These are phyloP conservation scores for Gerosis bhagava DNA, from an alignment of 2,888 invertebrate genomes.

Conservation along the genomic window DNA sequence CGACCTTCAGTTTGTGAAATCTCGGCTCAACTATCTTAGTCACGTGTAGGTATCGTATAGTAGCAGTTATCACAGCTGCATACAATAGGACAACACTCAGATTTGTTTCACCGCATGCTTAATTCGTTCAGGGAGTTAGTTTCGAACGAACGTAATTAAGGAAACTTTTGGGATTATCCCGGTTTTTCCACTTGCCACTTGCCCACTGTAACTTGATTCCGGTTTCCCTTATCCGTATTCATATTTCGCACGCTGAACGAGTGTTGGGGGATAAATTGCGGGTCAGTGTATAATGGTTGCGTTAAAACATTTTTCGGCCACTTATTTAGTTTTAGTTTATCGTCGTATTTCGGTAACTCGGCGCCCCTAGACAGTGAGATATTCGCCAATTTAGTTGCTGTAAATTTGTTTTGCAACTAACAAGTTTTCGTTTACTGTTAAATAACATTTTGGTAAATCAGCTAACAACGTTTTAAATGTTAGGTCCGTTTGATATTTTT, in stretches of 20 bases:
- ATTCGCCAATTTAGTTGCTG: constrained; percentile 75
- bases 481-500: no score
- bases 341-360: constrained; percentile 60
- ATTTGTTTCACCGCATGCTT: constrained; percentile 55
- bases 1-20: no score
- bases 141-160: constrained; percentile 73
- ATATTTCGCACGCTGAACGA: constrained; percentile 21
- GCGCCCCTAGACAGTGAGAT: constrained; percentile 71
- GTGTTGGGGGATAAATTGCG: constrained; percentile 32
- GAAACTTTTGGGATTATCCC: constrained; percentile 77
- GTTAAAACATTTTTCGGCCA: constrained; percentile 68
- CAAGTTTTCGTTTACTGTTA: constrained; percentile 36
- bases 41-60: no score
- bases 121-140: constrained; percentile 77
- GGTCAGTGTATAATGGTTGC: constrained; percentile 50
- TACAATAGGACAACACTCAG: constrained; percentile 36
- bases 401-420: constrained; percentile 66
- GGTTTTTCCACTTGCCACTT: constrained; percentile 68
- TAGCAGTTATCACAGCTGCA: no score
- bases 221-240: constrained; percentile 36
- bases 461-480: no score
- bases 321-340: constrained; percentile 74
- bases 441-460: constrained; percentile 20
- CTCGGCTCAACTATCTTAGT: no score
- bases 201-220: constrained; percentile 45